These are phyloP conservation scores for Drosophila affinis DNA, from an alignment of 2,888 invertebrate genomes.

Conservation along the genomic window DNA sequence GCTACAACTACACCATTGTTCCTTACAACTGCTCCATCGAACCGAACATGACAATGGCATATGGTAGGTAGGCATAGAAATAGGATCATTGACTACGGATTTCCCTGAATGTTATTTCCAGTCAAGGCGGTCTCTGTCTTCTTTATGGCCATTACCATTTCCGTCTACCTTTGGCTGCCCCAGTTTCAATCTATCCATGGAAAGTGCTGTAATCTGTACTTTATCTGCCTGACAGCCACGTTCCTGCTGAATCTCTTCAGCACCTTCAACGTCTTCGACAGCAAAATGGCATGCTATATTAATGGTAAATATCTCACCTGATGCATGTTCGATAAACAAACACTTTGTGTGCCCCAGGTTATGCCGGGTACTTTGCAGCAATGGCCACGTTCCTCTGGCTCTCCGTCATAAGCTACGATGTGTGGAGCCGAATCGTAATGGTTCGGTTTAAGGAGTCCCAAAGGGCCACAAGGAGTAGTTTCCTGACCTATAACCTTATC, in stretches of 20 bases:
- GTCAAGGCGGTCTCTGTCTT: constrained; percentile 89
- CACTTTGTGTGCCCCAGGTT: constrained; percentile 55
- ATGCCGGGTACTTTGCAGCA: constrained; percentile 87
- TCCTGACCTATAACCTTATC: constrained; percentile 70
- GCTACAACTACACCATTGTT: constrained; percentile 11
- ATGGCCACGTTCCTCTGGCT: constrained; percentile 93
- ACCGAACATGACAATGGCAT: background rate
- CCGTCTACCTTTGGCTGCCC: constrained; percentile 28
- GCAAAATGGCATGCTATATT: background rate
- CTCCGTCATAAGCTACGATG: constrained; percentile 92
- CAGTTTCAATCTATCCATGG: constrained; percentile 30
- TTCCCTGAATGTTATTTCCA: constrained; percentile 78
- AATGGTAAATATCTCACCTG: constrained; percentile 4
- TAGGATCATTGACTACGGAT: background rate
- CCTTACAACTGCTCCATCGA: constrained; percentile 27
- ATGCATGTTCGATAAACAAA: background rate
- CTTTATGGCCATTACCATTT: constrained; percentile 88
- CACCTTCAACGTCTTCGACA: background rate
- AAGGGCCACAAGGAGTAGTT: constrained; percentile 55
- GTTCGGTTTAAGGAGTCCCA: background rate
- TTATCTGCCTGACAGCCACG: constrained; percentile 29
- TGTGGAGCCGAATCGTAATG: constrained; percentile 86
- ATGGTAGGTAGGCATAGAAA: background rate
- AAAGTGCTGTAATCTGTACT: constrained; percentile 46
- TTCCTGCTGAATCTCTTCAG: constrained; percentile 13